Conservation (phyloP, 1,140 invertebrate genomes). For the Magallana angulata region DNA sequence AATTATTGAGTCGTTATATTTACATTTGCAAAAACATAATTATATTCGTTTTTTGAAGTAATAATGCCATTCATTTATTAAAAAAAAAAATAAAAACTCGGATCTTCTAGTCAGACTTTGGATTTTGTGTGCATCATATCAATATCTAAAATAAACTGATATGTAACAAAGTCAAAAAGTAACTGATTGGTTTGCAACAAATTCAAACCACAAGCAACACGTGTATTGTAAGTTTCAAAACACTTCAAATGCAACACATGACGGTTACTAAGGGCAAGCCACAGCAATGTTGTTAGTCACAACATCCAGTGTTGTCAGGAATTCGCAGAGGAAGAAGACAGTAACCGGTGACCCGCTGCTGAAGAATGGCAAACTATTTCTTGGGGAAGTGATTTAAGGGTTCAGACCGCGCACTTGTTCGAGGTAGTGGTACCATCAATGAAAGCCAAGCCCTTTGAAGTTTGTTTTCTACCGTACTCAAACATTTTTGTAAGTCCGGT, state of each 20-base stretch:
- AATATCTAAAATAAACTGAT: too few species aligned
- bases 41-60: too few species aligned
- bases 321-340: background rate
- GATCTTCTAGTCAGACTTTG: too few species aligned
- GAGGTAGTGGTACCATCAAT: background rate
- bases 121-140: too few species aligned
- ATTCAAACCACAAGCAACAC: too few species aligned
- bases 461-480: background rate
- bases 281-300: background rate
- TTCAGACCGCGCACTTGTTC: background rate
- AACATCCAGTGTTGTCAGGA: constrained; percentile 1
- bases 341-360: background rate
- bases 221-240: too few species aligned
- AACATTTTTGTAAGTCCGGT: constrained; percentile 17
- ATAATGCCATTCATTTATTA: too few species aligned
- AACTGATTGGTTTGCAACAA: too few species aligned
- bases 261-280: background rate
- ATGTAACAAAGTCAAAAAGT: too few species aligned
- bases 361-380: background rate
- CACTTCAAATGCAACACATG: background rate
- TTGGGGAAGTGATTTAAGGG: background rate
- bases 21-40: too few species aligned
- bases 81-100: too few species aligned
- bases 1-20: too few species aligned
- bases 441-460: background rate